Evolutionary conservation across 1,140 invertebrate genomes (phyloP).

Genomic region (Adelges cooleyi): DNA sequence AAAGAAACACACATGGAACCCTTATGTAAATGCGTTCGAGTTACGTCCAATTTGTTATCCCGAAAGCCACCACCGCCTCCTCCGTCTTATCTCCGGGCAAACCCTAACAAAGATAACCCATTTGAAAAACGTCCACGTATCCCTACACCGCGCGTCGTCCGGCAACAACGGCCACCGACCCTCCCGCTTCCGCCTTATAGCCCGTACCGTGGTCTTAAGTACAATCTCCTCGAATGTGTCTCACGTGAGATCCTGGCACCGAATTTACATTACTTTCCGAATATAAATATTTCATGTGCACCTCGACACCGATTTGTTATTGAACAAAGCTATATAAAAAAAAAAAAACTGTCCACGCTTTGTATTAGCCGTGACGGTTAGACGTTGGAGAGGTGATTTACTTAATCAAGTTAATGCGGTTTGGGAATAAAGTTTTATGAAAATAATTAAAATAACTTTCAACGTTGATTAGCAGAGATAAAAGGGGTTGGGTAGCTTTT

Average conservation of each 20-base stretch:
- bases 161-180: too few species aligned
- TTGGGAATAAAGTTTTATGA: too few species aligned
- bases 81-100: constrained; percentile 22
- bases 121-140: constrained; percentile 31
- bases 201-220: background rate
- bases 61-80: constrained; percentile 17
- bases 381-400: too few species aligned
- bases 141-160: constrained; percentile 4
- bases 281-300: constrained; percentile 5
- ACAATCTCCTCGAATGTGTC: constrained; percentile 24
- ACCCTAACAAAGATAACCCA: constrained; percentile 31
- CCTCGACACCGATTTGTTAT: background rate
- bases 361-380: too few species aligned
- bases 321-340: too few species aligned
- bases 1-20: constrained; percentile 24
- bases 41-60: constrained; percentile 31
- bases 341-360: too few species aligned
- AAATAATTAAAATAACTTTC: too few species aligned
- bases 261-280: constrained; percentile 21
- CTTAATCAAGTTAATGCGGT: too few species aligned
- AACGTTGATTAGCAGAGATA: too few species aligned
- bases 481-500: too few species aligned
- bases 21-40: constrained; percentile 31
- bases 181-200: background rate
- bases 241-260: constrained; percentile 1